These are phyloP conservation scores for Linhomoeus sp. DNA, from an alignment of 2,888 invertebrate genomes.

Conservation along the genomic window DNA sequence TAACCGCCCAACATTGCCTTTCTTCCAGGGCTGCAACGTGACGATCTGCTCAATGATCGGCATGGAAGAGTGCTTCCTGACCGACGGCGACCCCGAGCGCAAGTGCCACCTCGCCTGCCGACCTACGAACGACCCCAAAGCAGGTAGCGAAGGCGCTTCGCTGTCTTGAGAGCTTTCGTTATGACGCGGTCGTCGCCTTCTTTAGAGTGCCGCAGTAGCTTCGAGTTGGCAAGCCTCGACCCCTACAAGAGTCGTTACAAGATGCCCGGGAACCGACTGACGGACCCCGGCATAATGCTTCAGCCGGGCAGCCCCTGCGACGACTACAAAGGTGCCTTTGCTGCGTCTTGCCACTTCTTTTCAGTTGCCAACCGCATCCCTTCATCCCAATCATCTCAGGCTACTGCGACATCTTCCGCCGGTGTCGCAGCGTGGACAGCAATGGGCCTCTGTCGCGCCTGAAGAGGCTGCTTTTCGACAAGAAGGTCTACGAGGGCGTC, in stretches of 20 bases:
- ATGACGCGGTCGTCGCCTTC: no score
- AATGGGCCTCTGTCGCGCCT: constrained; percentile 89
- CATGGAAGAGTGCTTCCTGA: constrained; percentile 80
- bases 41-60: constrained; percentile 87
- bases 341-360: neutral
- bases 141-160: no score
- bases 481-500: constrained; percentile 62
- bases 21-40: constrained; percentile 54
- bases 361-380: neutral
- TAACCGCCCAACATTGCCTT: neutral
- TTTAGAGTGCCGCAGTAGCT: constrained; percentile 21
- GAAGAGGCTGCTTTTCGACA: constrained; percentile 80
- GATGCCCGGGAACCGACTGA: neutral
- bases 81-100: constrained; percentile 42
- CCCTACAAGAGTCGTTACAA: no score
- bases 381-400: constrained; percentile 43
- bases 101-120: constrained; percentile 86
- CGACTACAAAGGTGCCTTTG: constrained; percentile 45
- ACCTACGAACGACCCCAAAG: no score
- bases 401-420: constrained; percentile 88
- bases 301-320: constrained; percentile 93
- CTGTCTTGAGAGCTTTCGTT: no score
- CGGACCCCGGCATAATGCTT: constrained; percentile 33
- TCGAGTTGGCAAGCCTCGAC: constrained; percentile 12
- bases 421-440: constrained; percentile 87